Evolutionary conservation across 2,888 invertebrate species (phyloP), one percentile per base, ranked within the genome.

Genomic region (Aleiodes testaceus): DNA sequence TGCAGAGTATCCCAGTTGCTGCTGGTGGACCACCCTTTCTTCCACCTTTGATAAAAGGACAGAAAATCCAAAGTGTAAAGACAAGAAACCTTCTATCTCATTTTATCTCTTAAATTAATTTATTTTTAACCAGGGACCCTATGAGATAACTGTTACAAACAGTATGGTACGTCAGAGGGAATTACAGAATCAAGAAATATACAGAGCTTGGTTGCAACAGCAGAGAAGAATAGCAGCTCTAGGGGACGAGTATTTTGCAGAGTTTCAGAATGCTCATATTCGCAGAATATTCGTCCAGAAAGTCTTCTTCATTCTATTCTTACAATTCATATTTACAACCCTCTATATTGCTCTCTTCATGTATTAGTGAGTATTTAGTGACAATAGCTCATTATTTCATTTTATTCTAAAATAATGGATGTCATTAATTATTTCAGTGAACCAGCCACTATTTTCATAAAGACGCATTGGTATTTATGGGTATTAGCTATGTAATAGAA

Each of bases 221-320:
- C 80, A 82, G 36, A 76, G 78, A 52, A 77, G 78, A 26, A 74
- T 64, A 0, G 66, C 55, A 11, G 20, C 44, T 6, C 72, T 74
- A n/a, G 74, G 67, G 5, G 80, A 82, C 0, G 74, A 76, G 18
- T 85, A 82, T 36, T 44, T 76, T 3, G 84, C 79, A 2, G 82
- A 84, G 22, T 85, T 85, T 65, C 82, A 82, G 53, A 50, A 79
- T 18, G 67, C 66, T 0, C 67, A 74, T 61, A 76, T 88, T 30
- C 81, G 88, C 42, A 79, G 85, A 50, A 77, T 65, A 20, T 89
- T 89, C 68, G 77, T 89, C 6, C 81, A 89, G 83, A 91, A 90
- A 81, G 91, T 92, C 14, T 92, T 91, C 80, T 84, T 87, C 36
- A 89, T 91, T 55, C 84, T 92, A 18, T 84, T 88, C 69, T 63